phyloP scores from a whole-genome alignment of 2,797 vertebrate genomes.

The Thalassophryne amazonica region DNA sequence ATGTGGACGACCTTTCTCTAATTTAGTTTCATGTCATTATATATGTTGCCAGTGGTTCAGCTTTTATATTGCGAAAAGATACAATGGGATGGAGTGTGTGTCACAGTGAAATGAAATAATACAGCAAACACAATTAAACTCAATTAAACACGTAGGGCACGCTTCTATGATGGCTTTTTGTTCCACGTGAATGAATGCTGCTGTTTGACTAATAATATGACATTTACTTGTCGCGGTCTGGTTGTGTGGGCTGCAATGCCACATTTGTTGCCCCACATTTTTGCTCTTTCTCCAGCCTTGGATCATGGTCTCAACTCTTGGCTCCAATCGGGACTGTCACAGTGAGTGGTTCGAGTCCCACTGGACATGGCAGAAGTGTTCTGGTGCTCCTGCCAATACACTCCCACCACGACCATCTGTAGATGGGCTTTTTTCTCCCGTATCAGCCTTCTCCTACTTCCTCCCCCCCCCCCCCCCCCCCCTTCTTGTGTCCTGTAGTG shows the following conservation, averaged over 20 bases:
- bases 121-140: not conserved
- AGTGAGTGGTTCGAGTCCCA: constrained; percentile 69
- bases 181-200: constrained; percentile 16
- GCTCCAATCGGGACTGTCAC: constrained; percentile 64
- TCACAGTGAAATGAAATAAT: constrained; percentile 6
- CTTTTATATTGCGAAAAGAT: constrained; percentile 37
- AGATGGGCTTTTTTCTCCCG: constrained; percentile 73
- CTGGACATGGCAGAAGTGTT: constrained; percentile 78
- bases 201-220: constrained; percentile 59
- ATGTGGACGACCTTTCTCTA: constrained; percentile 36
- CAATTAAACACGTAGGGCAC: constrained; percentile 1
- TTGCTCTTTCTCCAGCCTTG: constrained; percentile 55
- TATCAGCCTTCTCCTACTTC: too few species aligned
- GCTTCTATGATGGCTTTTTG: constrained; percentile 10
- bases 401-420: constrained; percentile 82
- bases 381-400: constrained; percentile 74
- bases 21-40: constrained; percentile 43
- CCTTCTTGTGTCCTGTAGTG: constrained; percentile 47
- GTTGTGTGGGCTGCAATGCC: constrained; percentile 54
- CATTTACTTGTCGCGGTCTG: constrained; percentile 51
- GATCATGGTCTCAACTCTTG: constrained; percentile 71
- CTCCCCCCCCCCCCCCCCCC: constrained; percentile 45
- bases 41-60: constrained; percentile 20
- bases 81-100: constrained; percentile 11
- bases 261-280: constrained; percentile 60